phyloP scores from a whole-genome alignment of 2,888 invertebrate genomes.

The Chironomus riparius region DNA sequence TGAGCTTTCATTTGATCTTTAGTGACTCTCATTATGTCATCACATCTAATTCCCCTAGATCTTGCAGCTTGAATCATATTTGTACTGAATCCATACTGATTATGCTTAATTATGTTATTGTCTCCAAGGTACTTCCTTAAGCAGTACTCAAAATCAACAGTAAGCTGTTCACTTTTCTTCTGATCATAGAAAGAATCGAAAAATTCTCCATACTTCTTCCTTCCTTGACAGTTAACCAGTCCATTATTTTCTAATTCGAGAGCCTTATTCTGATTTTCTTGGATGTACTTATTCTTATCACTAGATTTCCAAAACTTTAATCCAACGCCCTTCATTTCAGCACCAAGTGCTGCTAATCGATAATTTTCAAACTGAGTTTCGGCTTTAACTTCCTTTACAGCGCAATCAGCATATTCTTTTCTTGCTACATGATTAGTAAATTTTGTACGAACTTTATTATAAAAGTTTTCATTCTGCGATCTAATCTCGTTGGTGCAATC shows the following conservation, averaged over 20 bases:
- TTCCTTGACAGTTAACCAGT: slow-evolving; percentile 12
- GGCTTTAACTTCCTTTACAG: background rate
- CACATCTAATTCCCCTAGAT: background rate
- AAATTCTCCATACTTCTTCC: slow-evolving; percentile 6
- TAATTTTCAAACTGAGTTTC: slow-evolving; percentile 6
- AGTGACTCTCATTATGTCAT: background rate
- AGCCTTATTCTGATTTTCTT: background rate
- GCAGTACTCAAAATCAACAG: slow-evolving; percentile 13
- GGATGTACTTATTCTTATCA: background rate
- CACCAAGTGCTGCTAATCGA: background rate
- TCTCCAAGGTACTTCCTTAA: slow-evolving; percentile 7
- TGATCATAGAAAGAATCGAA: slow-evolving; percentile 18
- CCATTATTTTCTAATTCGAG: background rate
- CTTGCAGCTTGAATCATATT: background rate
- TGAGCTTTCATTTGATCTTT: slow-evolving; percentile 4
- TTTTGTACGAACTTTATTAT: background rate
- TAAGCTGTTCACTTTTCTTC: background rate
- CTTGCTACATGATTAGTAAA: background rate
- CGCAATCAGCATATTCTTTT: slow-evolving; percentile 4
- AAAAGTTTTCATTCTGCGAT: background rate
- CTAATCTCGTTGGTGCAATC: background rate
- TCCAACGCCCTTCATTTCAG: slow-evolving; percentile 14
- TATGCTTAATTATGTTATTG: background rate
- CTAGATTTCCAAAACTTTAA: slow-evolving; percentile 19
- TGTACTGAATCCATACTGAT: background rate